These are phyloP conservation scores for Tipula helvola DNA, from an alignment of 2,888 invertebrate species.

Conservation along the genomic window DNA sequence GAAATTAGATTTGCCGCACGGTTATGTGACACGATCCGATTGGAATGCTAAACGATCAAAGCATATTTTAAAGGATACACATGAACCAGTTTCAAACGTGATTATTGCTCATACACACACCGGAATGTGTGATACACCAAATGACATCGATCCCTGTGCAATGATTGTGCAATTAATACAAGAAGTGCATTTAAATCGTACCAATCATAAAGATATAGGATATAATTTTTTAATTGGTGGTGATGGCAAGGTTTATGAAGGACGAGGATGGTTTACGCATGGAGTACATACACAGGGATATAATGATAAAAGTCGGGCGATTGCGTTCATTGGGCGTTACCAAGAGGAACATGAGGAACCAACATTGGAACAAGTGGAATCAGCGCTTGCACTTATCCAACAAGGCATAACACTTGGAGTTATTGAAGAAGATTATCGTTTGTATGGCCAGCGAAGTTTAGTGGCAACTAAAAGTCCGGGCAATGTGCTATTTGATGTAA, in stretches of 20 bases:
- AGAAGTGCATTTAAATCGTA: conserved; percentile 51
- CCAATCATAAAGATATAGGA: conserved; percentile 45
- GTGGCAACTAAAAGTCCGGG: conserved; percentile 51
- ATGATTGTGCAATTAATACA: conserved; percentile 42
- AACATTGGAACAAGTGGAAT: conserved; percentile 39
- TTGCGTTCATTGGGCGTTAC: not conserved
- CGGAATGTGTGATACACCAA: conserved; percentile 43
- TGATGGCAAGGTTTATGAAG: conserved; percentile 58
- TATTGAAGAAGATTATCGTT: conserved; percentile 44
- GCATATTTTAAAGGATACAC: not conserved
- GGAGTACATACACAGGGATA: conserved; percentile 50
- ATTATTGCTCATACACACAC: conserved; percentile 51
- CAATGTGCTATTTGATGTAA: conserved; percentile 43
- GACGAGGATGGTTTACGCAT: conserved; percentile 52
- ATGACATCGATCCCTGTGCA: not conserved
- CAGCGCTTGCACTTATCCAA: conserved; percentile 45
- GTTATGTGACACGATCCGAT: not conserved
- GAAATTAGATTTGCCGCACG: not conserved
- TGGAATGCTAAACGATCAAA: not conserved
- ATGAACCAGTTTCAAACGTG: conserved; percentile 33
- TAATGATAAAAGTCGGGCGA: not conserved
- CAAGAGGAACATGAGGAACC: conserved; percentile 27
- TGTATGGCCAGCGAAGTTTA: conserved; percentile 43
- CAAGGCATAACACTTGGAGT: conserved; percentile 36
- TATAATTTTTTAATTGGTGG: conserved; percentile 70